Evolutionary conservation across 92 coral and sea anemone species (phyloP), one percentile per base, ranked within the genome.

Genomic region (Bergia puertoricense): DNA sequence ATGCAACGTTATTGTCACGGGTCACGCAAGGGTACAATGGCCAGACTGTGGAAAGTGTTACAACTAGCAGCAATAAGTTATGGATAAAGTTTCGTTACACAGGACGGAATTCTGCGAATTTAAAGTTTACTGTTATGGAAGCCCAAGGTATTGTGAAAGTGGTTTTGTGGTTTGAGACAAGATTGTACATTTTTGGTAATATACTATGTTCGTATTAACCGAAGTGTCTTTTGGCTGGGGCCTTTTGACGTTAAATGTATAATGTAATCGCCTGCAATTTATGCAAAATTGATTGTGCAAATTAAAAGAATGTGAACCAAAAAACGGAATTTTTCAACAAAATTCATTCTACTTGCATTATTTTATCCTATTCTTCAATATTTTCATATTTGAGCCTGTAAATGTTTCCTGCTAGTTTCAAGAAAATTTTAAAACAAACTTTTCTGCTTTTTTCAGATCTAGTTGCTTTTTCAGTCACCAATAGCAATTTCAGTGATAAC

Each of bases 81-180:
- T 89, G 91, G 91, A 75, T 93, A 68, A 75, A 88, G 72, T 93
- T 91, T 77, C 89, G 86, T 6, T 89, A 72, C 79, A 86, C 74
- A 0, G 85, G 88, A 8, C 14, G 86, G 0, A 18, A 23, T 44
- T 62, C 77, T 73, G 77, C 77, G 1, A 8, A 3, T 1, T 9
- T 73, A 73, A 91, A 89, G 74, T 82, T 93, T 37, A 7, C 86
- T 0, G 45, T 89, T 22, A 86, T 82, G 3, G 86, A 79, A 14
- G 67, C 67, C 57, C 20, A 37, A 86, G 95, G 95, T 91, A 89
- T 39, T 62, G 0, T 62, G n/a, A 62, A 18, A 62, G 68, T 18
- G 16, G 68, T 62, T 3, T 16, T n/a, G 68, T 15, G 1, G n/a
- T 16, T 15, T 62, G 16, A 2, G 6, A 16, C 68, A 0, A 62